Percentiles rank a stretch among this genome's conserved stretches.
Conservation (phyloP, 2,888 invertebrate species). For the Ashinkailepas kermadecensis region DNA sequence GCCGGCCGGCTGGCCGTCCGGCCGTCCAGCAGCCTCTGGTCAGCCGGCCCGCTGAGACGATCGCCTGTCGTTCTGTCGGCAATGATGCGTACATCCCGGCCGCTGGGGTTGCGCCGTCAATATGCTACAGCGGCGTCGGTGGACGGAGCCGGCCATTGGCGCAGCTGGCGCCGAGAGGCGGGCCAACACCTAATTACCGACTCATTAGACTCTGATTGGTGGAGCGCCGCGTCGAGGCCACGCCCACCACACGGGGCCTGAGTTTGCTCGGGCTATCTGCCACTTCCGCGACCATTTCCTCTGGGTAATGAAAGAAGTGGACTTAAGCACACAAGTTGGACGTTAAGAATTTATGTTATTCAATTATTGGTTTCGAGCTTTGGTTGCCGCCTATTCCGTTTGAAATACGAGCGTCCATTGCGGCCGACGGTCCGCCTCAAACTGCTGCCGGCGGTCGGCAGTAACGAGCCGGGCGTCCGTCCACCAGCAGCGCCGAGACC, state of each 20-base stretch:
- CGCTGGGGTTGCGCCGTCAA: neutral
- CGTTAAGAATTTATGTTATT: slow-evolving; percentile 15
- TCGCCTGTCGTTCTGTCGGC: neutral
- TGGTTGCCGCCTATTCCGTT: neutral
- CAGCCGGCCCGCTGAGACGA: neutral
- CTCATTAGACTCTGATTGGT: slow-evolving; percentile 10
- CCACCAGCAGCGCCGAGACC: neutral
- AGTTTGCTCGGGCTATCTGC: slow-evolving; percentile 9
- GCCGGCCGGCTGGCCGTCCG: too few relatives aligned
- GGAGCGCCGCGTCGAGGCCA: neutral
- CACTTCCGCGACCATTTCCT: slow-evolving; percentile 19
- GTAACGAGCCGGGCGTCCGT: neutral
- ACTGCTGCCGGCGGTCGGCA: neutral
- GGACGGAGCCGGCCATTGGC: neutral
- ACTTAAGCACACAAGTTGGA: slow-evolving; percentile 22
- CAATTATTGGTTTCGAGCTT: slow-evolving; percentile 16
- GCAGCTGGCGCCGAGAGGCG: neutral
- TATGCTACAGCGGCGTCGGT: neutral
- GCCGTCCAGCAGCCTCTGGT: too few relatives aligned
- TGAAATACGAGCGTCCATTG: slow-evolving; percentile 1
- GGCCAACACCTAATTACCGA: neutral
- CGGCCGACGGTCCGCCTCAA: neutral
- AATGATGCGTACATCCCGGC: neutral
- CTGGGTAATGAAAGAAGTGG: slow-evolving; percentile 20
- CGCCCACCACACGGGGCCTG: neutral